Evolutionary conservation across 30 jellyfish, hydroid and myxozoan genomes (phyloP).

Genomic region (Cassiopea andromeda): DNA sequence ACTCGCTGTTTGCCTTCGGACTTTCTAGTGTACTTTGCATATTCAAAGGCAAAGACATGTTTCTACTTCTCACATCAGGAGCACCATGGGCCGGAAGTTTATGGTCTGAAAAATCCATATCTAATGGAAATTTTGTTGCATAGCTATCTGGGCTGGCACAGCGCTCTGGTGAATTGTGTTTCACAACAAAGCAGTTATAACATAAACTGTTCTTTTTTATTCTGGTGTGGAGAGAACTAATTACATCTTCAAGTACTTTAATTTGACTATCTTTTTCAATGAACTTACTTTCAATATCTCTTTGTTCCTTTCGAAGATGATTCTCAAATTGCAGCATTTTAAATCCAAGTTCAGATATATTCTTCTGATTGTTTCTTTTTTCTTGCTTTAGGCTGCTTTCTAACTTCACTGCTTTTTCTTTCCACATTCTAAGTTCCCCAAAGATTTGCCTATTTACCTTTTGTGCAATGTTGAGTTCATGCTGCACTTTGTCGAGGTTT

Average conservation of each 20-base stretch:
- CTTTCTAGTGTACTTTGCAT: constrained; percentile 47
- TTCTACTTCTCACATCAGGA: constrained; percentile 27
- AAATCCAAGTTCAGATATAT: constrained; percentile 54
- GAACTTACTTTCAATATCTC: constrained; percentile 58
- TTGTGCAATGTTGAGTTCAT: constrained; percentile 31
- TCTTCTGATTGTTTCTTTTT: constrained; percentile 28
- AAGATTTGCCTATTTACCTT: constrained; percentile 15
- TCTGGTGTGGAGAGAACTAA: constrained; percentile 38
- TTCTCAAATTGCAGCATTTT: constrained; percentile 73
- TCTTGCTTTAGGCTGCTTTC: constrained; percentile 37
- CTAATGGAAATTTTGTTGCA: constrained; percentile 59
- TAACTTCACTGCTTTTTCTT: constrained; percentile 18
- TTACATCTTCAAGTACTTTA: constrained; percentile 44
- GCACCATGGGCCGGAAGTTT: constrained; percentile 25
- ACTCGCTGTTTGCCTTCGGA: constrained; percentile 44
- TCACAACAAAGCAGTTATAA: constrained; percentile 50
- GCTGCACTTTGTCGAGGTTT: constrained; percentile 11
- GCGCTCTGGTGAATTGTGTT: constrained; percentile 46
- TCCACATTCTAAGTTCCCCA: constrained; percentile 49
- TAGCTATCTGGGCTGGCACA: constrained; percentile 30
- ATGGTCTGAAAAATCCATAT: constrained; percentile 38
- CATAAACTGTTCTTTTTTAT: constrained; percentile 54
- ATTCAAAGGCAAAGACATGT: constrained; percentile 50
- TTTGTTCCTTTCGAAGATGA: constrained; percentile 63
- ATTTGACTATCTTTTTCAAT: constrained; percentile 60